phyloP scores from a whole-genome alignment of 2,113 vertebrate genomes.

The Galemys pyrenaicus region DNA sequence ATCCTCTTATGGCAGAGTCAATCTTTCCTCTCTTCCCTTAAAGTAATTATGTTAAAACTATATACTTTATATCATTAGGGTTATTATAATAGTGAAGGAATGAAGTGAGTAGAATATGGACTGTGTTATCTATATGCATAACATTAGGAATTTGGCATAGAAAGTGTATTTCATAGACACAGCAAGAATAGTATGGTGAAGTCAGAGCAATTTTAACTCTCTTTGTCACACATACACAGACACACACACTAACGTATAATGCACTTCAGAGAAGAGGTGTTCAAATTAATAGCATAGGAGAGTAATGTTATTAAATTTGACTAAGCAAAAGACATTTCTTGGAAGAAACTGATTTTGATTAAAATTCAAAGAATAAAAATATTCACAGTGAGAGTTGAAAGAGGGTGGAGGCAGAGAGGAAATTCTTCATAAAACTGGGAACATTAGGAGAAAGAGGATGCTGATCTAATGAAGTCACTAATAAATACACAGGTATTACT shows the following conservation, averaged over 20 bases:
- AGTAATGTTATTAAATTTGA: background rate
- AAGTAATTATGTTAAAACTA: background rate
- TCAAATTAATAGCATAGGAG: background rate
- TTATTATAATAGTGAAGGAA: background rate
- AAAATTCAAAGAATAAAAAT: background rate
- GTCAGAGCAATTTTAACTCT: background rate
- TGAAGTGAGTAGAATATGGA: background rate
- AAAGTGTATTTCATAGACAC: background rate
- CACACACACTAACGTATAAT: background rate
- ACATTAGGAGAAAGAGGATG: background rate
- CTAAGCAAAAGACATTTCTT: conserved; percentile 29
- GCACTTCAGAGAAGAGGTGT: background rate
- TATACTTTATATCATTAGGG: background rate
- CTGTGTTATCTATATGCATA: background rate
- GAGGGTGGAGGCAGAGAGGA: background rate
- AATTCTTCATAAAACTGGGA: conserved; percentile 2
- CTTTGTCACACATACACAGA: background rate
- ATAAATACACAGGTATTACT: background rate
- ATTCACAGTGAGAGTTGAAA: background rate
- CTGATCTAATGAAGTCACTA: background rate
- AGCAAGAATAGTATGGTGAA: background rate
- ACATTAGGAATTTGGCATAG: background rate
- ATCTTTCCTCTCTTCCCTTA: background rate
- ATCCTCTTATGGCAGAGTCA: too few relatives aligned
- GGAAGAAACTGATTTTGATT: conserved; percentile 33